Percentiles rank a stretch among this genome's conserved stretches.
Conservation (phyloP, 2,888 invertebrate genomes). For the Heliconius ismenius region DNA sequence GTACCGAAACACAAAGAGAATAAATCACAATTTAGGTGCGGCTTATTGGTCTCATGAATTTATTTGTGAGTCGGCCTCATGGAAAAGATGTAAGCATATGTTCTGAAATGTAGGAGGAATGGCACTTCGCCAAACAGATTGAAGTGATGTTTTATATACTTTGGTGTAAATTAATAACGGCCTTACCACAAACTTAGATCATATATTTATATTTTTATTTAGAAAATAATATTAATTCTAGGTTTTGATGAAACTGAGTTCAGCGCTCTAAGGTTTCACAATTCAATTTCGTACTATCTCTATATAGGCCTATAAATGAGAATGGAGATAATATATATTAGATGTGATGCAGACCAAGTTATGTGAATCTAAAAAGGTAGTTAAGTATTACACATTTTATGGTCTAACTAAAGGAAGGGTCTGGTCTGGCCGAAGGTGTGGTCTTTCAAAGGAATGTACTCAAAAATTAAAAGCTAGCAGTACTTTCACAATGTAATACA, state of each 20-base stretch:
- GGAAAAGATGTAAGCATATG: conserved; percentile 49
- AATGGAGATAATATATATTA: background rate
- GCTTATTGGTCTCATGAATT: conserved; percentile 64
- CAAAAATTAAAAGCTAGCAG: background rate
- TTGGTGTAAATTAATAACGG: background rate
- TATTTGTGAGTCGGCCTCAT: conserved; percentile 56
- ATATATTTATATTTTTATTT: background rate
- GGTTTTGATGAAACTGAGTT: background rate
- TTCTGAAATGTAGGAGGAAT: conserved; percentile 31
- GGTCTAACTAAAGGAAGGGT: too few species aligned
- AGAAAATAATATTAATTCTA: background rate
- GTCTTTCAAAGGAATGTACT: background rate
- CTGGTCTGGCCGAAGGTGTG: too few species aligned
- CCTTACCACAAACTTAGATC: background rate
- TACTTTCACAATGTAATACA: conserved; percentile 6
- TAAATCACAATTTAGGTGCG: conserved; percentile 58
- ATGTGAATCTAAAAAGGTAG: background rate
- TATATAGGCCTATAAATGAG: background rate
- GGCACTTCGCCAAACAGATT: conserved; percentile 25
- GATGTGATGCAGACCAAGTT: background rate
- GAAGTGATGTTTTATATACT: background rate
- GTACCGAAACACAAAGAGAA: conserved; percentile 42
- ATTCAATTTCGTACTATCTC: background rate
- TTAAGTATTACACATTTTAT: too few species aligned
- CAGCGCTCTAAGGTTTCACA: background rate